phyloP scores from a whole-genome alignment of 2,888 invertebrate genomes.

The Cenopis cana region DNA sequence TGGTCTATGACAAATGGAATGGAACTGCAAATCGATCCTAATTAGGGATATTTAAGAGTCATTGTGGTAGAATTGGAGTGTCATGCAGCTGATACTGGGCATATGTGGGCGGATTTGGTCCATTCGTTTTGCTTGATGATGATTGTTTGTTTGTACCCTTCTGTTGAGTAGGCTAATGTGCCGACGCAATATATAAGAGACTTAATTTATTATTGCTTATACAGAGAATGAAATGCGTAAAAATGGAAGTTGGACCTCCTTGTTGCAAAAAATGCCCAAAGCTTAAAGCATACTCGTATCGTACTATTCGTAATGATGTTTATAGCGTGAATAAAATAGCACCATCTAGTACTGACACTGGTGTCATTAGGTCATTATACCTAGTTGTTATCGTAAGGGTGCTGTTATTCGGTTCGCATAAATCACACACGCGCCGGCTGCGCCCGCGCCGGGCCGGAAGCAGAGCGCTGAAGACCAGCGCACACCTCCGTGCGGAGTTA shows the following conservation, averaged over 20 bases:
- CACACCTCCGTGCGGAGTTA: constrained; percentile 35
- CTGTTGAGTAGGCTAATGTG: constrained; percentile 11
- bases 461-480: constrained; percentile 69
- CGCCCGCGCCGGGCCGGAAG: constrained; percentile 72
- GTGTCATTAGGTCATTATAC: constrained; percentile 31
- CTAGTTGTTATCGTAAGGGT: constrained; percentile 49
- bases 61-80: constrained; percentile 68
- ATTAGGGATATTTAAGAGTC: constrained; percentile 81
- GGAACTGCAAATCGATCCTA: constrained; percentile 76
- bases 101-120: constrained; percentile 57
- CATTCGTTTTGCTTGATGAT: constrained; percentile 46
- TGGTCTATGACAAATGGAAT: constrained; percentile 71
- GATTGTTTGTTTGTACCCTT: constrained; percentile 40
- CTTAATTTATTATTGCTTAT: not conserved
- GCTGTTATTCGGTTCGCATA: constrained; percentile 77
- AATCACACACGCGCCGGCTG: constrained; percentile 74
- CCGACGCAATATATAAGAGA: constrained; percentile 15
- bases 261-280: not conserved
- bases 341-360: not conserved
- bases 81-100: constrained; percentile 62
- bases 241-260: not conserved
- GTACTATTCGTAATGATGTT: no score
- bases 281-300: no score
- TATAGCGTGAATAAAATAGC: constrained; percentile 5
- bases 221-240: not conserved